A percentile compares a stretch with the other conserved stretches of the same genome.
Evolutionary conservation across 2,888 invertebrate species (phyloP).

Genomic region (Cremastinae sp.): DNA sequence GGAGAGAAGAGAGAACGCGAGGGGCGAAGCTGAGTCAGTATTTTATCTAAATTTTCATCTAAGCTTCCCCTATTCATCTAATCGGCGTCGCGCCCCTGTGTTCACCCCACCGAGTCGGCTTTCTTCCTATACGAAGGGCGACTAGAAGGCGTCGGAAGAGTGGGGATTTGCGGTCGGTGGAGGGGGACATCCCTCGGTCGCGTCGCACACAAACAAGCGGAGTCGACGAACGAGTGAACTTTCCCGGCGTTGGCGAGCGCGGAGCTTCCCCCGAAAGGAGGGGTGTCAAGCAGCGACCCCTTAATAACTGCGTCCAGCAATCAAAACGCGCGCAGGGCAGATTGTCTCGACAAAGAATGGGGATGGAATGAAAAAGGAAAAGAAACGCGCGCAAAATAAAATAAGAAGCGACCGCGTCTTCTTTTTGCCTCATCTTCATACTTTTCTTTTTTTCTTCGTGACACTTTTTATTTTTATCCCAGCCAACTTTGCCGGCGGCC

Average conservation of each 20-base stretch:
- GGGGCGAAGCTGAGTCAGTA: conserved; percentile 71
- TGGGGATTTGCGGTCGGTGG: conserved; percentile 66
- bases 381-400: conserved; percentile 32
- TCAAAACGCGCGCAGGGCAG: conserved; percentile 61
- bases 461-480: conserved; percentile 15
- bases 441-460: not conserved
- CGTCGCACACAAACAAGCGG: conserved; percentile 52
- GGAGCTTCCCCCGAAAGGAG: conserved; percentile 59
- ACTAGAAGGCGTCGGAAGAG: conserved; percentile 69
- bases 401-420: conserved; percentile 46
- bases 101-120: conserved; percentile 64
- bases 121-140: conserved; percentile 74
- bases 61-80: conserved; percentile 79
- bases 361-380: conserved; percentile 30
- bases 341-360: conserved; percentile 52
- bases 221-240: conserved; percentile 58
- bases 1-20: conserved; percentile 16
- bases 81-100: conserved; percentile 70
- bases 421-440: conserved; percentile 28
- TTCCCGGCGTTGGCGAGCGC: conserved; percentile 59
- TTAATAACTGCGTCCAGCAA: conserved; percentile 73
- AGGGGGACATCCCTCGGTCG: conserved; percentile 59
- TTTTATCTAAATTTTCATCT: conserved; percentile 80
- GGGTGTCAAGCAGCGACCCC: conserved; percentile 69
- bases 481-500: conserved; percentile 38